These are phyloP conservation scores for Etheostoma nigrum DNA, from an alignment of 2,797 vertebrate genomes.

Conservation along the genomic window DNA sequence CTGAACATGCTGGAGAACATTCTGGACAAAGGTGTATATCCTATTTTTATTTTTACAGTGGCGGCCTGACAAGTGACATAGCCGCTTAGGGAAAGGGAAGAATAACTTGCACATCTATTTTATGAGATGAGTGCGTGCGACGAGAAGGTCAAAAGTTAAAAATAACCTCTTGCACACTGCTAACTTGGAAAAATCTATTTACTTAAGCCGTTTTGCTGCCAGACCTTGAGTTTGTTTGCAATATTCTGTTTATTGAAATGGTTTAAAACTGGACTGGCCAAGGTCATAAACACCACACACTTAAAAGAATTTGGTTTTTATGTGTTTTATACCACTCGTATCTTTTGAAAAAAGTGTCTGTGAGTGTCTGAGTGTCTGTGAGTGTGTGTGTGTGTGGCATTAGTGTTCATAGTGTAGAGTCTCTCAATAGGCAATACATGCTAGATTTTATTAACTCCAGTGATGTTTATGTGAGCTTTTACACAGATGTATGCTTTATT, in stretches of 20 bases:
- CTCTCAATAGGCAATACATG: slow-evolving; percentile 9
- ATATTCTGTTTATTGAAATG: not conserved
- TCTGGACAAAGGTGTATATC: too few species aligned
- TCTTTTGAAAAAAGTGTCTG: not conserved
- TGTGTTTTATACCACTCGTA: not conserved
- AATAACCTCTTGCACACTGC: too few species aligned
- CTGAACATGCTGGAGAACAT: not conserved
- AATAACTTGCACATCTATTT: too few species aligned
- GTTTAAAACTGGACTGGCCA: not conserved
- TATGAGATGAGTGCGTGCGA: too few species aligned
- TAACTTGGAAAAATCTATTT: too few species aligned
- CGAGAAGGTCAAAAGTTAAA: too few species aligned
- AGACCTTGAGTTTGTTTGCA: too few species aligned
- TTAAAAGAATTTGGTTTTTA: not conserved
- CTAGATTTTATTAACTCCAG: not conserved
- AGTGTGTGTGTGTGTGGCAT: not conserved
- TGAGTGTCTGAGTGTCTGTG: too few species aligned
- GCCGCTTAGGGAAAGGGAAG: too few species aligned
- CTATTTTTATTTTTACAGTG: too few species aligned
- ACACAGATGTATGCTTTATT: not conserved
- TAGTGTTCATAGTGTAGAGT: not conserved
- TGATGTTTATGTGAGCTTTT: slow-evolving; percentile 6
- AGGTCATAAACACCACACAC: not conserved
- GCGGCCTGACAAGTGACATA: too few species aligned
- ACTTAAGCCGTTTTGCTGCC: too few species aligned